Percentiles rank a stretch among this genome's conserved stretches.
phyloP scores from a whole-genome alignment of 2,797 vertebrate genomes.

The Dallia pectoralis region DNA sequence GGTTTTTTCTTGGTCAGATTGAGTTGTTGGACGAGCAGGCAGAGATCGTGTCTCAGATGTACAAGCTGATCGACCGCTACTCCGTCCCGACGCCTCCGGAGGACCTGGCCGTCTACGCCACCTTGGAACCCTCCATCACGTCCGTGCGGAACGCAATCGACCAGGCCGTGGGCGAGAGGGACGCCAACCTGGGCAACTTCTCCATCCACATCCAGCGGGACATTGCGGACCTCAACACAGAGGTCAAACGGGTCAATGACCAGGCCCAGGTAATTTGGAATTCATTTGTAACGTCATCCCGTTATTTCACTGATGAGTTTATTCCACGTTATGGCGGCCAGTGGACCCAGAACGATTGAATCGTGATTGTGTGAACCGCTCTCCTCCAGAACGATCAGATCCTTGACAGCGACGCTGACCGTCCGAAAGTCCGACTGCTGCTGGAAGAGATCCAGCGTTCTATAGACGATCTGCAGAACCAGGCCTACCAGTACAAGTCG shows the following conservation, averaged over 20 bases:
- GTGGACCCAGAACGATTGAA: too few relatives aligned
- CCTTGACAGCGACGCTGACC: constrained; percentile 75
- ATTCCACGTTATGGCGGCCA: too few relatives aligned
- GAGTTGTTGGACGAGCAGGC: constrained; percentile 72
- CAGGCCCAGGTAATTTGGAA: constrained; percentile 70
- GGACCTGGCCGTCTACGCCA: constrained; percentile 77
- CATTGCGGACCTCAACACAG: constrained; percentile 72
- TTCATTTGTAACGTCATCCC: too few relatives aligned
- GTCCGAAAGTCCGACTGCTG: constrained; percentile 63
- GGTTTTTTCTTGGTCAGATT: constrained; percentile 63
- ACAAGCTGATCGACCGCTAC: constrained; percentile 78
- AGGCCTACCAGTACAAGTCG: constrained; percentile 75
- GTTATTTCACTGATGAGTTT: too few relatives aligned
- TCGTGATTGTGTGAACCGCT: background rate
- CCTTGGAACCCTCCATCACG: constrained; percentile 71
- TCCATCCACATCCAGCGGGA: constrained; percentile 74
- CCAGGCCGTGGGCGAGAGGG: constrained; percentile 64
- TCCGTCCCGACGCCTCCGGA: constrained; percentile 76
- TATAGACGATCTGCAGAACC: constrained; percentile 77
- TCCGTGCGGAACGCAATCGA: constrained; percentile 69
- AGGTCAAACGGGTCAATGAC: constrained; percentile 68
- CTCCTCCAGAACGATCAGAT: constrained; percentile 75
- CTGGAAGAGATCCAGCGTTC: constrained; percentile 73
- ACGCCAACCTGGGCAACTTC: constrained; percentile 72
- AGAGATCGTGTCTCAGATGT: constrained; percentile 76